Percentiles rank a stretch among this genome's conserved stretches.
phyloP scores from a whole-genome alignment of 1,140 invertebrate species.

The Drosophila rufa region DNA sequence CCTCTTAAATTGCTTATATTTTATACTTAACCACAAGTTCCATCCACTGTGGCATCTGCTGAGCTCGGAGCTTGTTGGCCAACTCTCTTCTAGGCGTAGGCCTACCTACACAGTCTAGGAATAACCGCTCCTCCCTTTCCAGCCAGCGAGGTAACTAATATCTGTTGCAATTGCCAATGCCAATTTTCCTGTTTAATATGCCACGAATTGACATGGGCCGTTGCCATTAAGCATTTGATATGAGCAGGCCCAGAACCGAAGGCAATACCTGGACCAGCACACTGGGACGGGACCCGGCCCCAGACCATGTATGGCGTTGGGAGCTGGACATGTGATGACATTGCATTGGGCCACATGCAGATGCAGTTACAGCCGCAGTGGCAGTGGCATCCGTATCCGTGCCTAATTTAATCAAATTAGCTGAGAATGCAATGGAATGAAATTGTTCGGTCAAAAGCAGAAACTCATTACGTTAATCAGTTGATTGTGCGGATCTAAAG shows the following conservation, averaged over 20 bases:
- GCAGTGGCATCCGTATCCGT: conserved; percentile 25
- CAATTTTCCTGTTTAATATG: conserved; percentile 82
- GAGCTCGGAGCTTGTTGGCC: conserved; percentile 7
- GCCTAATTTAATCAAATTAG: conserved; percentile 82
- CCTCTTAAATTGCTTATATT: not conserved
- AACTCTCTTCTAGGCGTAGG: conserved; percentile 18
- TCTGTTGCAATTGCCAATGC: conserved; percentile 80
- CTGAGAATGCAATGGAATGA: conserved; percentile 64
- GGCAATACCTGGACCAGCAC: conserved; percentile 9
- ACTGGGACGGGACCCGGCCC: not conserved
- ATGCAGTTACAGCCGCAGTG: conserved; percentile 33
- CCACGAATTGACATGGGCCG: conserved; percentile 80
- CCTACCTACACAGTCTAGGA: conserved; percentile 48
- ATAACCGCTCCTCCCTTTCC: conserved; percentile 1
- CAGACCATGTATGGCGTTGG: conserved; percentile 35
- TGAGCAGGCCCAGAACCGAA: conserved; percentile 45
- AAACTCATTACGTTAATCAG: conserved; percentile 74
- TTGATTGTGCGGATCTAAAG: conserved; percentile 64
- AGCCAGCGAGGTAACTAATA: conserved; percentile 61
- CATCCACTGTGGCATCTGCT: conserved; percentile 40
- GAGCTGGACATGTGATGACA: conserved; percentile 64
- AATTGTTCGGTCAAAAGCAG: conserved; percentile 37
- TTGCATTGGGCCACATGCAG: conserved; percentile 52
- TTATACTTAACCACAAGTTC: not conserved
- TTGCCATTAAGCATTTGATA: conserved; percentile 80